Evolutionary conservation across 1,140 invertebrate species (phyloP).

Genomic region (Diabrotica undecimpunctata): DNA sequence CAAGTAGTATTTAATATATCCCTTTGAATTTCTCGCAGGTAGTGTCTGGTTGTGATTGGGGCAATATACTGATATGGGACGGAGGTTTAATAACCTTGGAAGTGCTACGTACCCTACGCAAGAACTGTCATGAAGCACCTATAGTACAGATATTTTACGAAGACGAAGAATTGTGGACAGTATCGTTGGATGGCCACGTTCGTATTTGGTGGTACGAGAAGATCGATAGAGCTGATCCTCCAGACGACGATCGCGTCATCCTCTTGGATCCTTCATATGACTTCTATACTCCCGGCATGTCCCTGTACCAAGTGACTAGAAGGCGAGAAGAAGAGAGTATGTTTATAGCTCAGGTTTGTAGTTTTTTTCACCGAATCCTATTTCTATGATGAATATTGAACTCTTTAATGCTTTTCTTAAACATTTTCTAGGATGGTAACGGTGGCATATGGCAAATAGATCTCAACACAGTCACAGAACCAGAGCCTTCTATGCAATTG

Average conservation of each 20-base stretch:
- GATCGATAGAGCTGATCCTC: slow-evolving; percentile 75
- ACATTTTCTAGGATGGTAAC: slow-evolving; percentile 64
- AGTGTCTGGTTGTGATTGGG: slow-evolving; percentile 82
- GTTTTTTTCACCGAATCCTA: too few relatives aligned
- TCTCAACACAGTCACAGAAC: slow-evolving; percentile 59
- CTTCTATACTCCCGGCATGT: slow-evolving; percentile 53
- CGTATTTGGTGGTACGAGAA: slow-evolving; percentile 84
- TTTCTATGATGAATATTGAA: too few relatives aligned
- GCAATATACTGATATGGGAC: slow-evolving; percentile 87
- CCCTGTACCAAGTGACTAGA: slow-evolving; percentile 57
- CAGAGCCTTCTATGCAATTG: slow-evolving; percentile 57
- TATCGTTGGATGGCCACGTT: slow-evolving; percentile 76
- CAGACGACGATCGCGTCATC: slow-evolving; percentile 71
- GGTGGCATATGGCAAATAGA: slow-evolving; percentile 80
- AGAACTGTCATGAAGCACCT: slow-evolving; percentile 68
- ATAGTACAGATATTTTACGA: slow-evolving; percentile 71
- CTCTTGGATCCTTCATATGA: slow-evolving; percentile 80
- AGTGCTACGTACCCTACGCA: slow-evolving; percentile 63
- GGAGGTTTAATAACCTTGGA: slow-evolving; percentile 80
- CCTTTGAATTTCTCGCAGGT: slow-evolving; percentile 52
- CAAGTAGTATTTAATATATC: too few relatives aligned
- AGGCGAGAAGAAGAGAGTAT: slow-evolving; percentile 26
- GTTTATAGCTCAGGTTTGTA: not conserved
- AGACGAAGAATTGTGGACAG: slow-evolving; percentile 58
- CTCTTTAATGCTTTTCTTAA: too few relatives aligned